Conservation (phyloP, 2,113 vertebrate genomes). For the Ammodytes marinus region DNA sequence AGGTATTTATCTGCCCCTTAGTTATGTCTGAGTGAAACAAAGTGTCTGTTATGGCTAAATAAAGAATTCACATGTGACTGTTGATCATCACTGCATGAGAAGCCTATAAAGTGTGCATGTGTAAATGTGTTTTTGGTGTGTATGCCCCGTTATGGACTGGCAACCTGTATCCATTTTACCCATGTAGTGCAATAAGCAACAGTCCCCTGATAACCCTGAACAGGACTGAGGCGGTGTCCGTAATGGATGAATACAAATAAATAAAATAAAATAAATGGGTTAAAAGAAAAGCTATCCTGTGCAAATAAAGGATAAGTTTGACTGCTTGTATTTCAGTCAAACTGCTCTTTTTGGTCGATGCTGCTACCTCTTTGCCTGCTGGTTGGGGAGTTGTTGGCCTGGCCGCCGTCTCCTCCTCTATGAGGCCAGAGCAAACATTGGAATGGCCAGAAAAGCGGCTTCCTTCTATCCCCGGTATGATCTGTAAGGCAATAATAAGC, state of each 20-base stretch:
- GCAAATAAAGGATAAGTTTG: not conserved
- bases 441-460: conserved; percentile 65
- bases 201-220: not conserved
- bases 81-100: not conserved
- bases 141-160: not conserved
- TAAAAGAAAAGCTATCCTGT: not conserved
- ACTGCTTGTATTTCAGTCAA: not conserved
- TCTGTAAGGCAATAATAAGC: conserved; percentile 77
- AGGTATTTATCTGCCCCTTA: not conserved
- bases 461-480: conserved; percentile 56
- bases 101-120: not conserved
- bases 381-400: conserved; percentile 39
- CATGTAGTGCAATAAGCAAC: not conserved
- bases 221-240: not conserved
- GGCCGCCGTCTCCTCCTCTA: conserved; percentile 55
- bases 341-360: not conserved
- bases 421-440: conserved; percentile 67
- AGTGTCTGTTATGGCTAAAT: not conserved
- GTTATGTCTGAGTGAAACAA: not conserved
- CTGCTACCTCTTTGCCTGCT: conserved; percentile 72
- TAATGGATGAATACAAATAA: not conserved
- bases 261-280: not conserved
- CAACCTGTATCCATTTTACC: not conserved
- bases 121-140: not conserved
- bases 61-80: too few relatives aligned